Evolutionary conservation across 1,140 invertebrate species (phyloP), one percentile per base, ranked within the genome.

Genomic region (Drosophila ercepeae): DNA sequence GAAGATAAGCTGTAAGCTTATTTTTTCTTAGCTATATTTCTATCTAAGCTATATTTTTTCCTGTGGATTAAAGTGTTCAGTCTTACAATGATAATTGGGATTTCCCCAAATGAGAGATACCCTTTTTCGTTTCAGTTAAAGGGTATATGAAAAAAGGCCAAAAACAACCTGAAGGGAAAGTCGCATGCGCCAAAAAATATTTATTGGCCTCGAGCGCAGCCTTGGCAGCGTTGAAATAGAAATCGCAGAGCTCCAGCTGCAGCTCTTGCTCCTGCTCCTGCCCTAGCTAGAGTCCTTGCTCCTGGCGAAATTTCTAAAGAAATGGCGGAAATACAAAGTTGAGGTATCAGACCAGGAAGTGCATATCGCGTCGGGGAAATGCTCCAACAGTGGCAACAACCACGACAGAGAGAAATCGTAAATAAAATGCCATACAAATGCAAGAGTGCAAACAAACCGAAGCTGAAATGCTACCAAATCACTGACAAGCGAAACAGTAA

Each of bases 251-350:
- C 53, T 52, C 55, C 61, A 55, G 65, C 51, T 45, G 36, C 25
- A 60, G 53, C 34, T 60, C 49, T 14, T 13, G 46, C 45, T 19
- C 23, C 49, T 18, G 63, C 21, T 21, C 21, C 21, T 21, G 21
- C 21, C 21, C 21, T 21, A 21, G 21, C 41, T 60, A 19, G 2
- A n/a, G 14, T 7, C n/a, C n/a, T 44, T 16, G 42, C 18, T 23
- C 25, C 19, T 19, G 39, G 27, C 44, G 32, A 64, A 83, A 78
- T 52, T 54, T 53, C 79, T 55, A 75, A 81, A 68, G 81, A 84
- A 86, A 84, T 67, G 67, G 65, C 67, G 81, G 82, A 84, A 86
- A 86, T 84, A 86, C 81, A 88, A 86, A 86, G 81, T 86, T 86
- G 82, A 86, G 81, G 82, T 86, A 86, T 82, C 81, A 88, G 82